Percentiles rank a stretch among this genome's conserved stretches.
Evolutionary conservation across 2,888 invertebrate genomes (phyloP).

Genomic region (Blera fallax): DNA sequence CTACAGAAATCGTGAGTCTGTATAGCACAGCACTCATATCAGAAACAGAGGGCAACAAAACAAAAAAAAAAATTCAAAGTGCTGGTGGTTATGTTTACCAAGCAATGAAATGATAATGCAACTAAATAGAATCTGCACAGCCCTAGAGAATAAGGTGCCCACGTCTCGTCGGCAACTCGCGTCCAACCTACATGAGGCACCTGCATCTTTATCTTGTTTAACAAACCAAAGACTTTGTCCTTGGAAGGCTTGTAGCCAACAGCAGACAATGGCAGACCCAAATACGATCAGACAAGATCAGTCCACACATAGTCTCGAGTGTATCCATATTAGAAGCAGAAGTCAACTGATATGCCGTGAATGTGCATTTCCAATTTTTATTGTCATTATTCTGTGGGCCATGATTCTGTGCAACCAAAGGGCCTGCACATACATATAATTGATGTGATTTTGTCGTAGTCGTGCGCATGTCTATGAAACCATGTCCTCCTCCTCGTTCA

Average conservation of each 20-base stretch:
- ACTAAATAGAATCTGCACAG: constrained; percentile 53
- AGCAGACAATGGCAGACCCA: constrained; percentile 62
- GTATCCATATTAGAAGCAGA: constrained; percentile 57
- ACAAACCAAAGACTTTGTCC: constrained; percentile 62
- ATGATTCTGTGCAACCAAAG: constrained; percentile 15
- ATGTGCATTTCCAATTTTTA: constrained; percentile 58
- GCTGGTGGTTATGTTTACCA: constrained; percentile 62
- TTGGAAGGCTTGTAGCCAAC: constrained; percentile 40
- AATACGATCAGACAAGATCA: constrained; percentile 64
- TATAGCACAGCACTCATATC: constrained; percentile 46
- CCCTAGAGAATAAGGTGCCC: constrained; percentile 52
- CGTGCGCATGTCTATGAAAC: constrained; percentile 16
- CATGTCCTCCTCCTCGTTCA: not conserved
- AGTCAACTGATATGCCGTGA: constrained; percentile 39
- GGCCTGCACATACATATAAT: constrained; percentile 17
- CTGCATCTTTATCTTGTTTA: constrained; percentile 66
- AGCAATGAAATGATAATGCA: constrained; percentile 68
- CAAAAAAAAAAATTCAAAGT: constrained; percentile 39
- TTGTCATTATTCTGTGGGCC: constrained; percentile 54
- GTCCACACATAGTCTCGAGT: constrained; percentile 29
- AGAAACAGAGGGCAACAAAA: not conserved
- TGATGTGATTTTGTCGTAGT: constrained; percentile 42
- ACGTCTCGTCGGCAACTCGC: constrained; percentile 53
- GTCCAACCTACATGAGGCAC: constrained; percentile 67
- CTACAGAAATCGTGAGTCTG: constrained; percentile 62